Percentiles rank a stretch among this genome's conserved stretches.
phyloP scores from a whole-genome alignment of 2,113 vertebrate species.

The Promerops cafer region DNA sequence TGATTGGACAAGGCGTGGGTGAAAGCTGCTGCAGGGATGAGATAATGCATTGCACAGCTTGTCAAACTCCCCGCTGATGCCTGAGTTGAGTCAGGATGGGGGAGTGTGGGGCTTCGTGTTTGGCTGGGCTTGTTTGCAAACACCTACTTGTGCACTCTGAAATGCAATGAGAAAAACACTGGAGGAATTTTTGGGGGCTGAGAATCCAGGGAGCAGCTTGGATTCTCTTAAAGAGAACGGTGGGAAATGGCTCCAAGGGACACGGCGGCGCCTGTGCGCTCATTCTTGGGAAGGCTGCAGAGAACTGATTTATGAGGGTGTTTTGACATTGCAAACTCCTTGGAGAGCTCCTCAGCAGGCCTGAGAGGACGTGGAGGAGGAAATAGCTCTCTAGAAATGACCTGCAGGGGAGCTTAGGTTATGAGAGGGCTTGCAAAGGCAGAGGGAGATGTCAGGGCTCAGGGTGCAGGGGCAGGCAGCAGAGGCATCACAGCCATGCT shows the following conservation, averaged over 20 bases:
- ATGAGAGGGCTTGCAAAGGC: not conserved
- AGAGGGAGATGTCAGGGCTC: not conserved
- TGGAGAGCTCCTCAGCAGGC: slow-evolving; percentile 5
- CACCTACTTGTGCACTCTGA: not conserved
- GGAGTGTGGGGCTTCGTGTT: not conserved
- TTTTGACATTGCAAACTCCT: slow-evolving; percentile 24
- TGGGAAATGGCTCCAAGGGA: slow-evolving; percentile 28
- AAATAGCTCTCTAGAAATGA: not conserved
- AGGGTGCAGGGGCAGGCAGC: not conserved
- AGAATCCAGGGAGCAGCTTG: not conserved
- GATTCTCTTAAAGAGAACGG: not conserved
- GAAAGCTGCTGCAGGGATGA: slow-evolving; percentile 4
- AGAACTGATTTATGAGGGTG: not conserved
- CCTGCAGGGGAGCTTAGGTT: not conserved
- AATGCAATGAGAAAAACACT: not conserved
- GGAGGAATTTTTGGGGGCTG: not conserved
- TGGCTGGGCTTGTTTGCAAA: slow-evolving; percentile 38
- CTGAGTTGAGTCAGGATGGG: not conserved
- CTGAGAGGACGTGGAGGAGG: not conserved
- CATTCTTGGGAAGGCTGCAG: not conserved
- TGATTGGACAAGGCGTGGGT: not conserved
- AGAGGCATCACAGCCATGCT: not conserved
- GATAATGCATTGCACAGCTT: not conserved
- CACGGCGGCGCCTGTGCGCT: not conserved
- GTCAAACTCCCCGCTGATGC: not conserved